Evolutionary conservation across 1,140 invertebrate genomes (phyloP), one percentile per base, ranked within the genome.

Genomic region (Drosophila mojavensis): DNA sequence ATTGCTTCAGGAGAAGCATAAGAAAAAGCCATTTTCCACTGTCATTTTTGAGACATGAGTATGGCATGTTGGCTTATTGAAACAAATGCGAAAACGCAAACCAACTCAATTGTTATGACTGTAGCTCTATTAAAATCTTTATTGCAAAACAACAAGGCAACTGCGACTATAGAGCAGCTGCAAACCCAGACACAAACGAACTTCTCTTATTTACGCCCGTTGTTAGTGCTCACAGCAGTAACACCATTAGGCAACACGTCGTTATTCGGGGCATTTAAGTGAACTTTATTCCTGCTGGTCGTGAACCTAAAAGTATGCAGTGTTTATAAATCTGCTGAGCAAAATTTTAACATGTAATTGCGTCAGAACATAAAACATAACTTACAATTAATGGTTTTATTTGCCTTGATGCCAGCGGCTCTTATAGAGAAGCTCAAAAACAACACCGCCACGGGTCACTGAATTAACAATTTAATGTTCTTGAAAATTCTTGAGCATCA

Each of bases 291-390:
- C 73, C 66, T 59, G 72, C 43, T 48, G 6, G 41, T 20, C 1
- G 3, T 24, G 26, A 26, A 63, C 48, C 79, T 58, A 26, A 85
- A 85, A 85, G 81, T 81, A 80, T 78, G 64, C 64, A 66, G 70
- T 61, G 80, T 30, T 43, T 70, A 83, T 83, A 79, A 83, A 83
- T 83, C 55, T 61, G 60, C 63, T 43, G 24, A 54, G 70, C 36
- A 72, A 66, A 80, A 80, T 84, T 79, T 78, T 81, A 72, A 81
- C 82, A 82, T 86, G 82, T 81, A 81, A 81, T 86, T 85, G 78
- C 66, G 74, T 11, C 61, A 50, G 62, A 53, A 75, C 75, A 78
- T 85, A 75, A 81, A 86, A 68, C 62, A 85, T 85, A 86, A 81
- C 75, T 81, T 76, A 55, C 77, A 80, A 82, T 75, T 82, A 78